Conservation (phyloP, 2,797 vertebrate genomes). For the Oreochromis mossambicus region DNA sequence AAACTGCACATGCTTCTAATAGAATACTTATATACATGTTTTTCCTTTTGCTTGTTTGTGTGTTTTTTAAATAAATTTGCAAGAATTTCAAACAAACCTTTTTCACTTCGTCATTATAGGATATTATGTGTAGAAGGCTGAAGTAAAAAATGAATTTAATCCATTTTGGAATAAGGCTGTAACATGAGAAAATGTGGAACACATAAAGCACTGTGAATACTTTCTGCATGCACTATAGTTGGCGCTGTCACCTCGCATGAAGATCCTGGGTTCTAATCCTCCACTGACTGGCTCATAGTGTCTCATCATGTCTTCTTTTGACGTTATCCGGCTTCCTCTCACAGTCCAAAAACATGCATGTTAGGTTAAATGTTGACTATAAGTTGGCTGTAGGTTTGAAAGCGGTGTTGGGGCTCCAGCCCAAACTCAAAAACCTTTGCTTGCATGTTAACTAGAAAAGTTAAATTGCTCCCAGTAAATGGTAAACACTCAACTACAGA, state of each 20-base stretch:
- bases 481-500: not conserved
- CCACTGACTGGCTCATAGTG: not conserved
- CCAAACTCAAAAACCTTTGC: not conserved
- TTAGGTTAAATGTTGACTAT: not conserved
- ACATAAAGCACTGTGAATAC: not conserved
- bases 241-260: not conserved
- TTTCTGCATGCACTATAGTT: not conserved
- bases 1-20: not conserved
- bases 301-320: not conserved
- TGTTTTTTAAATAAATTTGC: not conserved
- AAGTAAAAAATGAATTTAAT: not conserved
- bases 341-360: not conserved
- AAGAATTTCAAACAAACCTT: not conserved
- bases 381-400: not conserved
- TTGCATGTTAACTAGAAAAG: not conserved
- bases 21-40: not conserved
- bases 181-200: not conserved
- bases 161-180: not conserved
- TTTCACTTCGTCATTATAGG: not conserved
- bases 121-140: not conserved
- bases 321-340: not conserved
- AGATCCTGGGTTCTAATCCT: not conserved
- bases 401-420: not conserved
- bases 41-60: fast-evolving
- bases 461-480: not conserved